Evolutionary conservation across 2,888 invertebrate species (phyloP).

Genomic region (Glaucopsyche alexis): DNA sequence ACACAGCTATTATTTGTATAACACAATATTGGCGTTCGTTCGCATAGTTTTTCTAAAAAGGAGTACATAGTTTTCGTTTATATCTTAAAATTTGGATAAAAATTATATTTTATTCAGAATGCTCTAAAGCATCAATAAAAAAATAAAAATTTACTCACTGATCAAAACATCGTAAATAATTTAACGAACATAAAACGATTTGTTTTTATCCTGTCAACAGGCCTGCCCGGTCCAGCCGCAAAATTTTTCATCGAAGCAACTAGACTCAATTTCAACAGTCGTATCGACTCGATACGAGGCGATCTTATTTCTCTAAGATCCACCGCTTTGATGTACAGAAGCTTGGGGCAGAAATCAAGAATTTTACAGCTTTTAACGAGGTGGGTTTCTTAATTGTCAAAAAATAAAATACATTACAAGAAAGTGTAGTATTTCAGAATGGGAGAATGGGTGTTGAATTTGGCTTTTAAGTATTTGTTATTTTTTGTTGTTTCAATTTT

Average conservation of each 20-base stretch:
- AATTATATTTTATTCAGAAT: no score
- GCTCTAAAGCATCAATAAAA: neutral
- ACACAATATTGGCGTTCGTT: no score
- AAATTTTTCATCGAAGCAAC: constrained; percentile 69
- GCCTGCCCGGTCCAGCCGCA: constrained; percentile 57
- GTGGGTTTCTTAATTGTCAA: constrained; percentile 51
- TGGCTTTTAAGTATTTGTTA: neutral
- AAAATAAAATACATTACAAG: neutral
- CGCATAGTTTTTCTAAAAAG: no score
- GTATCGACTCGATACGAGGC: constrained; percentile 62
- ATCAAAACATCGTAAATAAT: constrained; percentile 8
- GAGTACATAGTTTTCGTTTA: no score
- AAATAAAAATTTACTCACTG: neutral
- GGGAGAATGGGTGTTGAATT: neutral
- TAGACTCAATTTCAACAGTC: constrained; percentile 62
- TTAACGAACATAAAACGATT: neutral
- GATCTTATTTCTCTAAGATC: constrained; percentile 83
- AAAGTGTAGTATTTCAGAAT: neutral
- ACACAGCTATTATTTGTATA: no score
- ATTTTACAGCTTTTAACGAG: constrained; percentile 84
- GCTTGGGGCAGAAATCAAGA: constrained; percentile 84
- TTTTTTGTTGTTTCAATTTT: no score
- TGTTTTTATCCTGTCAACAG: constrained; percentile 45
- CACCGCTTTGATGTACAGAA: constrained; percentile 82
- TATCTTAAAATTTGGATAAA: no score